phyloP scores from a whole-genome alignment of 2,888 invertebrate genomes.

The Drosophila incognita region DNA sequence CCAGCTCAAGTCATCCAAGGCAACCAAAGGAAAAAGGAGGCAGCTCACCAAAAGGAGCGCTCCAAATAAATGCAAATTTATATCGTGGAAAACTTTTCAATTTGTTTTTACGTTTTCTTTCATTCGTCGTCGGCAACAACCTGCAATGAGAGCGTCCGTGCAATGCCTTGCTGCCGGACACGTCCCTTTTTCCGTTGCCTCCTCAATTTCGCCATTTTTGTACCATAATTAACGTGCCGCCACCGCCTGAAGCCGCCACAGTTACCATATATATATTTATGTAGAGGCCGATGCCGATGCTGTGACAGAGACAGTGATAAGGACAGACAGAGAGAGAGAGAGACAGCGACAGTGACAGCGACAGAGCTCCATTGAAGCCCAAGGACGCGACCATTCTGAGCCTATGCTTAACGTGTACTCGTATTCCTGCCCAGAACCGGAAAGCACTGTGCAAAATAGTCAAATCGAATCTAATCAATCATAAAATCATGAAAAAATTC shows the following conservation, averaged over 20 bases:
- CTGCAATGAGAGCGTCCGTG: slow-evolving; percentile 46
- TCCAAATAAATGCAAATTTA: slow-evolving; percentile 77
- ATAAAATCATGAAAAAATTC: neutral
- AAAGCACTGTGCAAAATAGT: slow-evolving; percentile 28
- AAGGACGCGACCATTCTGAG: slow-evolving; percentile 30
- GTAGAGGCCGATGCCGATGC: neutral
- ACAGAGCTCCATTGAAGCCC: slow-evolving; percentile 11
- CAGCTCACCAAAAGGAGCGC: slow-evolving; percentile 49
- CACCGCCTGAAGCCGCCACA: slow-evolving; percentile 43
- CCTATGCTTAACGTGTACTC: slow-evolving; percentile 1
- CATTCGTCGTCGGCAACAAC: slow-evolving; percentile 44
- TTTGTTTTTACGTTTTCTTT: slow-evolving; percentile 66
- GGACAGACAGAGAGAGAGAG: neutral
- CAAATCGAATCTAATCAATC: slow-evolving; percentile 11
- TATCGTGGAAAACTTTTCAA: slow-evolving; percentile 77
- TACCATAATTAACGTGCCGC: slow-evolving; percentile 68
- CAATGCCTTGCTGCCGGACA: slow-evolving; percentile 27
- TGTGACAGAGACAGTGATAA: slow-evolving; percentile 1
- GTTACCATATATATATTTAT: slow-evolving; percentile 19
- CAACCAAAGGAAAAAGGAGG: slow-evolving; percentile 17
- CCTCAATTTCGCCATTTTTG: slow-evolving; percentile 68
- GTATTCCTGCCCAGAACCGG: slow-evolving; percentile 8
- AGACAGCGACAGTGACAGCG: neutral
- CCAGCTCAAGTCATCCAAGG: slow-evolving; percentile 4
- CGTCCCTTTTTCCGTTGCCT: slow-evolving; percentile 30